Evolutionary conservation across 1,140 invertebrate species (phyloP), one percentile per base, ranked within the genome.

Genomic region (Caenorhabditis tropicalis): DNA sequence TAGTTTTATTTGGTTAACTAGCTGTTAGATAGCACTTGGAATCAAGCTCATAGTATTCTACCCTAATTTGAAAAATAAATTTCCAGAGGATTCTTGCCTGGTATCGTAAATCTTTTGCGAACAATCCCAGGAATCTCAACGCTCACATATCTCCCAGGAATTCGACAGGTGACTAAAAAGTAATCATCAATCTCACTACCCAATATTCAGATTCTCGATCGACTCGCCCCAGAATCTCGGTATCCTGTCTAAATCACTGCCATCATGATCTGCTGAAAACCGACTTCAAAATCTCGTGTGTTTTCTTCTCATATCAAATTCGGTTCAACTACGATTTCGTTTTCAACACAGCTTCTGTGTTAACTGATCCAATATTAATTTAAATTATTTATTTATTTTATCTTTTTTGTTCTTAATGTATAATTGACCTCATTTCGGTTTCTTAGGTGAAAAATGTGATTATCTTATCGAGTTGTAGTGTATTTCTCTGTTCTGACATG

Each of bases 1-100:
- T n/a, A n/a, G n/a, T n/a, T n/a, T n/a, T n/a, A n/a, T n/a, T n/a
- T n/a, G n/a, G n/a, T n/a, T n/a, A n/a, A n/a, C n/a, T n/a, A n/a
- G n/a, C n/a, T n/a, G n/a, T n/a, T n/a, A n/a, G n/a, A n/a, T n/a
- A n/a, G n/a, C n/a, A n/a, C n/a, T n/a, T n/a, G n/a, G n/a, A n/a
- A n/a, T n/a, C n/a, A n/a, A n/a, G n/a, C n/a, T n/a, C n/a, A n/a
- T n/a, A n/a, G n/a, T n/a, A n/a, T n/a, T n/a, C n/a, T n/a, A n/a
- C n/a, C n/a, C 33, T 19, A 46, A 29, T 29, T n/a, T n/a, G 6
- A 36, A 83, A 0, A 19, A 70, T 39, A 12, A 39, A 33, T 91
- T 92, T 91, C 49, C 89, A 94, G 94, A 91, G 94, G 94, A 29
- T 94, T 94, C 89, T 93, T 94, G 88, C 94, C 94, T 29, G 93